Percentiles rank a stretch among this genome's conserved stretches.
phyloP scores from a whole-genome alignment of 2,797 vertebrate species.

The Sebastes taczanowskii region DNA sequence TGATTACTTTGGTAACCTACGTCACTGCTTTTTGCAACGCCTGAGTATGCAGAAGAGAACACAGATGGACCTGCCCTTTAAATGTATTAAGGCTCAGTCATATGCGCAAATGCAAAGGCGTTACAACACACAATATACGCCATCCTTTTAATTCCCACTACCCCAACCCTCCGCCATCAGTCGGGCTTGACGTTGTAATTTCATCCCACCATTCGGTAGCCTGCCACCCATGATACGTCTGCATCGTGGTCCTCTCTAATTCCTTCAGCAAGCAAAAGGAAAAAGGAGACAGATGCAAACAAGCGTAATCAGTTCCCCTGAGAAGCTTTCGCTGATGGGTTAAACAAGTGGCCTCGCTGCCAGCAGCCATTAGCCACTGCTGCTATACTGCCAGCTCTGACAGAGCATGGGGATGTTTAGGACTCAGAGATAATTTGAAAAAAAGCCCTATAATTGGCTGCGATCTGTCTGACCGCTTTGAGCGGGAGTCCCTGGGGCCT shows the following conservation, averaged over 20 bases:
- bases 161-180: background rate
- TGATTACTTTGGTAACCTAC: no score
- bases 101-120: no score
- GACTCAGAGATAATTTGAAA: conserved; percentile 57
- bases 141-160: conserved; percentile 27
- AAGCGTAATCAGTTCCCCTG: conserved; percentile 55
- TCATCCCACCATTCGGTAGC: background rate
- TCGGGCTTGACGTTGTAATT: conserved; percentile 30
- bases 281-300: conserved; percentile 53
- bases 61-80: no score
- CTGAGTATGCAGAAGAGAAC: no score
- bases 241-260: conserved; percentile 19
- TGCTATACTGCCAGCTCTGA: conserved; percentile 49
- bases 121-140: background rate
- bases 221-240: background rate
- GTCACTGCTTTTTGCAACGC: no score
- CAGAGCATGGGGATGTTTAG: conserved; percentile 47
- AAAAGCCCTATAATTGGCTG: conserved; percentile 69
- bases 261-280: background rate
- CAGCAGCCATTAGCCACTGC: conserved; percentile 63
- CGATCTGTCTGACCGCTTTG: conserved; percentile 55
- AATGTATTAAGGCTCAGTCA: no score
- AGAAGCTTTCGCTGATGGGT: conserved; percentile 55
- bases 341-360: conserved; percentile 57
- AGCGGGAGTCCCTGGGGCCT: conserved; percentile 33